Conservation (phyloP, 2,797 vertebrate genomes). For the Gambusia yucatana region DNA sequence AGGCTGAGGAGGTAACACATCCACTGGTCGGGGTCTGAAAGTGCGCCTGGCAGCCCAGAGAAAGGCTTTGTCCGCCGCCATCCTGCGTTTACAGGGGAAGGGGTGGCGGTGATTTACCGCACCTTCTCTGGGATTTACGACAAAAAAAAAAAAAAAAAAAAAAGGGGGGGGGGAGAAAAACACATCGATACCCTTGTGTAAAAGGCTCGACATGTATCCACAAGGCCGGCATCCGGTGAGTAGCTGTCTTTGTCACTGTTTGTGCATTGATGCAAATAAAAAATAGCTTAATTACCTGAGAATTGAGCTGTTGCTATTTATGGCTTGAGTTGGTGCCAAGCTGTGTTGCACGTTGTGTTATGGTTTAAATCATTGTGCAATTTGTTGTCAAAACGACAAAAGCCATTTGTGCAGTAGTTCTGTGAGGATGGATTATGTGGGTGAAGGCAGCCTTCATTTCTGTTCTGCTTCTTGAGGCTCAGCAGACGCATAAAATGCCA, state of each 20-base stretch:
- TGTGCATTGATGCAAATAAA: slow-evolving; percentile 60
- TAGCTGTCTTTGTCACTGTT: slow-evolving; percentile 60
- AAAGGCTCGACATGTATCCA: slow-evolving; percentile 89
- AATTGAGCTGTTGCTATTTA: slow-evolving; percentile 65
- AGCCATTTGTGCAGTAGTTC: slow-evolving; percentile 9
- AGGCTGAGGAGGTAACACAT: slow-evolving; percentile 46
- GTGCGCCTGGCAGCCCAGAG: slow-evolving; percentile 57
- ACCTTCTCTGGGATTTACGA: slow-evolving; percentile 74
- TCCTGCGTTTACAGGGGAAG: slow-evolving; percentile 71
- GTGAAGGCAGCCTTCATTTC: slow-evolving; percentile 59
- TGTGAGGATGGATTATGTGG: slow-evolving; percentile 57
- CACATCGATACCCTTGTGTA: slow-evolving; percentile 62
- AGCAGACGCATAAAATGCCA: slow-evolving; percentile 61
- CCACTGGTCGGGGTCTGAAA: slow-evolving; percentile 58
- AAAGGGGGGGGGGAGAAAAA: slow-evolving; percentile 21
- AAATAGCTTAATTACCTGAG: slow-evolving; percentile 60
- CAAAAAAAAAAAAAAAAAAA: slow-evolving; percentile 8
- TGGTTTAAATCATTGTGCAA: background rate
- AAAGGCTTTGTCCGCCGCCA: slow-evolving; percentile 80
- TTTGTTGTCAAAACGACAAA: background rate
- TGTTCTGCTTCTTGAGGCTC: slow-evolving; percentile 47
- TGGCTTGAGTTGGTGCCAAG: slow-evolving; percentile 41
- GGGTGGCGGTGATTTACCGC: slow-evolving; percentile 78
- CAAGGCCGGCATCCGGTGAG: slow-evolving; percentile 97
- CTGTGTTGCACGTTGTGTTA: slow-evolving; percentile 28